Evolutionary conservation across 2,797 vertebrate species (phyloP).

Genomic region (Acanthurus lineatus): DNA sequence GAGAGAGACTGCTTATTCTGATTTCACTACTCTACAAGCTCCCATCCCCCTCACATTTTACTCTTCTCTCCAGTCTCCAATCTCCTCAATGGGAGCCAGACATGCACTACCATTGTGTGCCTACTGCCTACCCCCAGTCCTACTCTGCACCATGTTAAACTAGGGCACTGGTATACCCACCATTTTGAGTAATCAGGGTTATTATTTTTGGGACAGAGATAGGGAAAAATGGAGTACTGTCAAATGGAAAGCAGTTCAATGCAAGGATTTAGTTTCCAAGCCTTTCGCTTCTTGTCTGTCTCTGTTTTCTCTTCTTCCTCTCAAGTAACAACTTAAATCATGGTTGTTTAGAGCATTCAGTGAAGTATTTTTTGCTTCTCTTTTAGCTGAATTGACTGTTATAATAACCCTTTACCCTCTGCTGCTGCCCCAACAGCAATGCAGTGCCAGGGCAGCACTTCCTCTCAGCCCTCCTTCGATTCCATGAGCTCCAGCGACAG

Average conservation of each 20-base stretch:
- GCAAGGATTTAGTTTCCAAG: constrained; percentile 6
- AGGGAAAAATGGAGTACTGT: constrained; percentile 14
- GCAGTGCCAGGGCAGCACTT: constrained; percentile 87
- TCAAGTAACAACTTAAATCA: constrained; percentile 21
- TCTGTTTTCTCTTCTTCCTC: background rate
- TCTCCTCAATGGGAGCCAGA: constrained; percentile 83
- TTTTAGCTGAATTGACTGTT: background rate
- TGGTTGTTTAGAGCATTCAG: constrained; percentile 22
- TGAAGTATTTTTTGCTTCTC: constrained; percentile 1
- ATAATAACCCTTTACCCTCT: constrained; percentile 29
- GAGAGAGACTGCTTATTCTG: constrained; percentile 72
- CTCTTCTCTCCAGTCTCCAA: constrained; percentile 73
- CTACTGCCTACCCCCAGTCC: constrained; percentile 67
- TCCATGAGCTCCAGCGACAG: constrained; percentile 85
- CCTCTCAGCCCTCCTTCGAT: constrained; percentile 83
- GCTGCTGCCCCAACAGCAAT: constrained; percentile 68
- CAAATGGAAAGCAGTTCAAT: constrained; percentile 20
- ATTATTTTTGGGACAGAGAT: constrained; percentile 55
- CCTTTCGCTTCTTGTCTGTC: background rate
- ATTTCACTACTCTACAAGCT: constrained; percentile 80
- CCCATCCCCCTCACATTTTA: constrained; percentile 82
- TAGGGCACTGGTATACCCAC: constrained; percentile 77
- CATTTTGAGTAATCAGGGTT: constrained; percentile 79
- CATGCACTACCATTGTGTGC: constrained; percentile 80
- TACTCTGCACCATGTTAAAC: constrained; percentile 78